Evolutionary conservation across 2,113 vertebrate genomes (phyloP).

Genomic region (Mus spicilegus): DNA sequence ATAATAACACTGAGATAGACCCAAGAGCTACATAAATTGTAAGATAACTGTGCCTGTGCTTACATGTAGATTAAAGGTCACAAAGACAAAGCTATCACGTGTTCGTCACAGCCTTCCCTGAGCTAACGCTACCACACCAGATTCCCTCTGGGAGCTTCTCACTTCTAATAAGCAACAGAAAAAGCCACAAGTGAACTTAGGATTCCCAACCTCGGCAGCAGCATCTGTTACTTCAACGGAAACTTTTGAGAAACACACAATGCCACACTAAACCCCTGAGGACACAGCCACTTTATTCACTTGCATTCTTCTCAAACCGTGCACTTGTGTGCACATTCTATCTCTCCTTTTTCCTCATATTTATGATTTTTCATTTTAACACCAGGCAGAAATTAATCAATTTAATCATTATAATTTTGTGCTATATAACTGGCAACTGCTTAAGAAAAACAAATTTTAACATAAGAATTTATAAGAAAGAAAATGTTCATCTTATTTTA

Average conservation of each 20-base stretch:
- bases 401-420: slow-evolving; percentile 69
- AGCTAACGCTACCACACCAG: slow-evolving; percentile 45
- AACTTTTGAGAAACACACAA: slow-evolving; percentile 65
- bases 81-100: slow-evolving; percentile 60
- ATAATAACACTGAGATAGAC: slow-evolving; percentile 41
- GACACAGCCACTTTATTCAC: slow-evolving; percentile 41
- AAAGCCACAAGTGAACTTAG: slow-evolving; percentile 73
- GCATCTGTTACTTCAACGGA: slow-evolving; percentile 68
- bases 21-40: slow-evolving; percentile 23
- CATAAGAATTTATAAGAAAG: slow-evolving; percentile 67
- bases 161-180: slow-evolving; percentile 24
- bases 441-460: slow-evolving; percentile 71
- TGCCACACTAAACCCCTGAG: slow-evolving; percentile 63
- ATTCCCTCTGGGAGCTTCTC: slow-evolving; percentile 46
- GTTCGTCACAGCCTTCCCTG: slow-evolving; percentile 62
- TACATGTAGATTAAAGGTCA: slow-evolving; percentile 56
- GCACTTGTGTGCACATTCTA: not conserved
- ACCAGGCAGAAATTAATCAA: slow-evolving; percentile 33
- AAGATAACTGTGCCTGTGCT: slow-evolving; percentile 22
- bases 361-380: slow-evolving; percentile 65
- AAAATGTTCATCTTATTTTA: slow-evolving; percentile 73
- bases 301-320: slow-evolving; percentile 59
- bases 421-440: slow-evolving; percentile 40
- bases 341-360: slow-evolving; percentile 53
- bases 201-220: slow-evolving; percentile 74